These are phyloP conservation scores for Harmothoe impar DNA, from an alignment of 2,888 invertebrate species.

Conservation along the genomic window DNA sequence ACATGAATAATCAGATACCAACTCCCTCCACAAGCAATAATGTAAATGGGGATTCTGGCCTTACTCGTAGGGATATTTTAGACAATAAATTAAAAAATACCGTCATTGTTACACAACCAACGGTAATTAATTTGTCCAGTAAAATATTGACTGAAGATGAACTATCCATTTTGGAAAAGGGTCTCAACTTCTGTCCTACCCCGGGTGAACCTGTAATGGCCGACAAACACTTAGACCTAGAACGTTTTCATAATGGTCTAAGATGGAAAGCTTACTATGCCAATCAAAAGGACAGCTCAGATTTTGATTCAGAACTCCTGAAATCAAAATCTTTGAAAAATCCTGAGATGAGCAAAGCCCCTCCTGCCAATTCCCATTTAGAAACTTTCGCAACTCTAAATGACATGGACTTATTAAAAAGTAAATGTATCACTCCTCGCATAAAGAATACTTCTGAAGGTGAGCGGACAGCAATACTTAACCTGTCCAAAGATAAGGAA, in stretches of 20 bases:
- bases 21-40: not conserved
- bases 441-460: not conserved
- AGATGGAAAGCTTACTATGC: not conserved
- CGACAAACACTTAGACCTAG: not conserved
- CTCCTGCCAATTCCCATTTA: too few species aligned
- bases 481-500: too few species aligned
- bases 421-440: too few species aligned
- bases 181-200: too few species aligned
- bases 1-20: not conserved
- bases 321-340: not conserved
- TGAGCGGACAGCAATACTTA: not conserved
- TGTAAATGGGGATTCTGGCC: not conserved
- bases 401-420: too few species aligned
- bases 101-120: not conserved
- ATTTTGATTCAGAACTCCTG: not conserved
- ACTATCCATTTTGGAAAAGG: not conserved
- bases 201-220: slow-evolving; percentile 7
- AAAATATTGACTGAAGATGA: not conserved
- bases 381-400: too few species aligned
- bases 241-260: not conserved
- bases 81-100: too few species aligned
- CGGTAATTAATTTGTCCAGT: not conserved
- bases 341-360: too few species aligned
- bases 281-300: not conserved
- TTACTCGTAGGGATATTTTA: not conserved